These are phyloP conservation scores for Sebastes diploproa DNA, from an alignment of 2,797 vertebrate genomes.

Conservation along the genomic window DNA sequence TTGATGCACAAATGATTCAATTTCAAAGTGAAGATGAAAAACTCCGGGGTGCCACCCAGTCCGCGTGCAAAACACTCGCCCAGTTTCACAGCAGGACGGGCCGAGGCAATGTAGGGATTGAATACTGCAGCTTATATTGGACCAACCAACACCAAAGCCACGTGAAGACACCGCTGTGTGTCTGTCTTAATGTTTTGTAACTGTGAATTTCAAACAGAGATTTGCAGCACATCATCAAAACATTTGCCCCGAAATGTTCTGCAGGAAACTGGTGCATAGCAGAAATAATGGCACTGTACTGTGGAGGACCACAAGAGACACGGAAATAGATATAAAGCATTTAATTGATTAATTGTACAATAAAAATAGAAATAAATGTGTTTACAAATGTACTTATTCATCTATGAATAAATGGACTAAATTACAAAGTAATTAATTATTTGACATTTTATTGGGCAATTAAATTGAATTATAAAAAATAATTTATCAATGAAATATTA, in stretches of 20 bases:
- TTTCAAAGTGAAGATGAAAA: conserved; percentile 74
- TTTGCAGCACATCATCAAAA: not conserved
- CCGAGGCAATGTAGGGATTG: conserved; percentile 9
- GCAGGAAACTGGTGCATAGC: conserved; percentile 47
- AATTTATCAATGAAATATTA: no score
- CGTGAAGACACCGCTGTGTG: not conserved
- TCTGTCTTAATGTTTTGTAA: conserved; percentile 1
- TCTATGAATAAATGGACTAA: no score
- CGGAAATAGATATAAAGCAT: no score
- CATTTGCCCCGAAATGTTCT: conserved; percentile 33
- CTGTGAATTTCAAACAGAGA: conserved; percentile 12
- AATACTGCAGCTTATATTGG: not conserved
- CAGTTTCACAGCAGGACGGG: conserved; percentile 55
- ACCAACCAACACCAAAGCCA: not conserved
- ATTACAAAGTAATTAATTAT: no score
- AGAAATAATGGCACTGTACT: not conserved
- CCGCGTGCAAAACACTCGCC: conserved; percentile 32
- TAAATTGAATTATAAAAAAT: no score
- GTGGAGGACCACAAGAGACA: accelerated
- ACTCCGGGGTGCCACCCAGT: conserved; percentile 48
- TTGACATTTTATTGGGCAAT: no score
- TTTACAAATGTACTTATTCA: no score
- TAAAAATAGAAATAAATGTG: no score
- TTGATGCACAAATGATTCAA: conserved; percentile 33
- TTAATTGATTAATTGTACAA: no score